Conservation (phyloP, 2,888 invertebrate genomes). For the Acanthosepion esculentum region DNA sequence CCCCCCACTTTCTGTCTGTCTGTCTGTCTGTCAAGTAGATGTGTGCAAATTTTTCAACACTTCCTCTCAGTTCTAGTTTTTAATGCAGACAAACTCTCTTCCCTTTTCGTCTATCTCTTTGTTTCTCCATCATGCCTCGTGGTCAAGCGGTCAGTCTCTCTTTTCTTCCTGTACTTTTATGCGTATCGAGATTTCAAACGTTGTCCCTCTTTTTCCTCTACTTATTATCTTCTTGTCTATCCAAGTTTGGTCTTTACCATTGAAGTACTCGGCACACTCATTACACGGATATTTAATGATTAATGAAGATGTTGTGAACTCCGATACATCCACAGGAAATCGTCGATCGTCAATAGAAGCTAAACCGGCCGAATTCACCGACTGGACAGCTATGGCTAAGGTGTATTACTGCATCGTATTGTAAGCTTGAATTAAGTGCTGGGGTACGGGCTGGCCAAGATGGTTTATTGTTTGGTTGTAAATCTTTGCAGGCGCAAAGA, state of each 20-base stretch:
- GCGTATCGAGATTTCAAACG: too few relatives aligned
- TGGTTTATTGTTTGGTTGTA: not conserved
- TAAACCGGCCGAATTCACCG: too few relatives aligned
- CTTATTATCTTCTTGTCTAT: not conserved
- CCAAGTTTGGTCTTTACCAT: not conserved
- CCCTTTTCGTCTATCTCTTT: not conserved
- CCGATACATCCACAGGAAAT: not conserved
- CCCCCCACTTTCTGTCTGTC: not conserved
- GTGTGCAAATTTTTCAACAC: too few relatives aligned
- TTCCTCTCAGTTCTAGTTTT: not conserved
- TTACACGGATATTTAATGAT: conserved; percentile 20
- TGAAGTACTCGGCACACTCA: not conserved
- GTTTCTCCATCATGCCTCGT: too few relatives aligned
- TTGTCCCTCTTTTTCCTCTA: not conserved
- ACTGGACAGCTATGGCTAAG: too few relatives aligned
- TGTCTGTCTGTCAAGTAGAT: not conserved
- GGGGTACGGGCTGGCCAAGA: not conserved
- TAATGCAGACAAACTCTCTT: not conserved
- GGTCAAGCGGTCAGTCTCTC: too few relatives aligned
- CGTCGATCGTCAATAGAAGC: not conserved
- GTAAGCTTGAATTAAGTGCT: too few relatives aligned
- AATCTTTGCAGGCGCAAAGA: not conserved
- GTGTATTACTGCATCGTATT: too few relatives aligned
- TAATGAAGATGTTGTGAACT: conserved; percentile 6
- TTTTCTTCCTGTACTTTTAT: too few relatives aligned